These are phyloP conservation scores for Galaxias olidus DNA, from an alignment of 2,797 vertebrate species.

Conservation along the genomic window DNA sequence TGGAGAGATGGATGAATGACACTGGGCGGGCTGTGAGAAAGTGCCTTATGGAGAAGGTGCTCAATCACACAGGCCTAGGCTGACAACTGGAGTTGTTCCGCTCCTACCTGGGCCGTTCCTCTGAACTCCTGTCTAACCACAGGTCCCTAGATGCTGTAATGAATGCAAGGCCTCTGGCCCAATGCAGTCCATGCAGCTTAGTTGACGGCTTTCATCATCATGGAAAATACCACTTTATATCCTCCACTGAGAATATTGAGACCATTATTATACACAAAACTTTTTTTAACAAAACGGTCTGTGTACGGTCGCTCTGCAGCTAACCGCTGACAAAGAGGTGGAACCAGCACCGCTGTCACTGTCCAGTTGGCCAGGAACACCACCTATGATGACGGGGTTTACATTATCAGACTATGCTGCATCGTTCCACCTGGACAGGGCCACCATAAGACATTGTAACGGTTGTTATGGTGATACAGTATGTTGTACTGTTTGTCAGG, in stretches of 20 bases:
- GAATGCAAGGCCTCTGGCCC: not conserved
- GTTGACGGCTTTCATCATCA: not conserved
- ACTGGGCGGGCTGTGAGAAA: slow-evolving; percentile 39
- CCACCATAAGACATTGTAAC: slow-evolving; percentile 36
- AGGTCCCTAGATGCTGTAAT: no score
- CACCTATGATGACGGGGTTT: no score
- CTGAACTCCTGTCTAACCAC: not conserved
- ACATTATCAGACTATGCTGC: no score
- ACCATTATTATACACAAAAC: not conserved
- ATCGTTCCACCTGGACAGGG: slow-evolving; percentile 17
- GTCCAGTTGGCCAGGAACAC: no score
- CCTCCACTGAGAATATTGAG: not conserved
- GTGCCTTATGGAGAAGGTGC: slow-evolving; percentile 38
- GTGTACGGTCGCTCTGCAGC: no score
- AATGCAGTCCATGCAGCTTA: slow-evolving; percentile 41
- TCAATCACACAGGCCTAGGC: no score
- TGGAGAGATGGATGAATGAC: slow-evolving; percentile 24
- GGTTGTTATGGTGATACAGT: slow-evolving; percentile 34
- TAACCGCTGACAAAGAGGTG: no score
- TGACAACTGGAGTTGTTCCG: no score
- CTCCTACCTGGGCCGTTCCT: not conserved
- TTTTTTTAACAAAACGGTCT: not conserved
- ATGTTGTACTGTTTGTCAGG: slow-evolving; percentile 25
- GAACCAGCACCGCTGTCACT: no score
- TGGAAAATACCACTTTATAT: not conserved